Conservation (phyloP, 2,113 vertebrate genomes). For the Ibidorhyncha struthersii region DNA sequence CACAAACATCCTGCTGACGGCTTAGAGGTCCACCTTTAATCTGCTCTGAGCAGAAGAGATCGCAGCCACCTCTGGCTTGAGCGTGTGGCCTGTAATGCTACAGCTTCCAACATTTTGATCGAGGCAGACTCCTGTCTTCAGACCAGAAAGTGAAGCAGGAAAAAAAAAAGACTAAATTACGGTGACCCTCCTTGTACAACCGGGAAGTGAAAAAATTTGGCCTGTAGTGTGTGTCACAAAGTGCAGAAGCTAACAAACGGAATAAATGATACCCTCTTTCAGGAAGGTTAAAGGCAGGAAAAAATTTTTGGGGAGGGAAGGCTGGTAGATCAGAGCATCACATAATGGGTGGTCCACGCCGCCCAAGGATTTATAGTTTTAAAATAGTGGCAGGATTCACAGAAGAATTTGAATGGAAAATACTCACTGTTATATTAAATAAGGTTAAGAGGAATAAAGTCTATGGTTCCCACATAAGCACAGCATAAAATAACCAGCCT, state of each 20-base stretch:
- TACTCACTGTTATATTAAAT: neutral
- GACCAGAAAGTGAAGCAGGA: neutral
- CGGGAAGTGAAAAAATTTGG: neutral
- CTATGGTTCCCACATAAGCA: neutral
- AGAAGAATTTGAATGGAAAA: neutral
- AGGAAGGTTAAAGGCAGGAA: neutral
- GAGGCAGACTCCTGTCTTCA: neutral
- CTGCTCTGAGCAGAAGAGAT: neutral
- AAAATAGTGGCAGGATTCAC: neutral
- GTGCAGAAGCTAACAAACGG: neutral
- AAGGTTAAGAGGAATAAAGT: neutral
- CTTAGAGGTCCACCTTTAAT: neutral
- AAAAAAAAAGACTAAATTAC: neutral
- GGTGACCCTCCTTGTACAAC: neutral
- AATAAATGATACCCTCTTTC: neutral
- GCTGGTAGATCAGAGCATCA: neutral
- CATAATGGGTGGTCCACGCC: neutral
- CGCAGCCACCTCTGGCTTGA: neutral
- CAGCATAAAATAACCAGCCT: neutral
- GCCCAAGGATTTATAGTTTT: neutral
- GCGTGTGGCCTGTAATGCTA: no score
- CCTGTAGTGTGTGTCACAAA: neutral
- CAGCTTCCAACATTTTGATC: neutral
- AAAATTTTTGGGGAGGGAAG: neutral
- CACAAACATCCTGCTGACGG: fast-evolving